A percentile compares a stretch with the other conserved stretches of the same genome.
Conservation (phyloP, 2,888 invertebrate species). For the Netelia inedita region DNA sequence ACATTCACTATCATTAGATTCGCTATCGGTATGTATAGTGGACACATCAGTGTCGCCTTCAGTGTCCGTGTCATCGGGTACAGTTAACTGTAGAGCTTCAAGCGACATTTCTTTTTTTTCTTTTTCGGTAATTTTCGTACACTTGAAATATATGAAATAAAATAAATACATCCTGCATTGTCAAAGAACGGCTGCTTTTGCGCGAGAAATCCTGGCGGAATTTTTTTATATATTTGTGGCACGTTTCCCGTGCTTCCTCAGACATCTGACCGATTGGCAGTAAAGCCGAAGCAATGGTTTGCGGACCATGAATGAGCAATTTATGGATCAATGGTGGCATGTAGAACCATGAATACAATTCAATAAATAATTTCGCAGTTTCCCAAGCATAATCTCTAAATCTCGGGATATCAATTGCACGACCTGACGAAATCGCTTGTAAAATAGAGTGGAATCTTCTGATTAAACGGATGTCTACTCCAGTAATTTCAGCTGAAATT, state of each 20-base stretch:
- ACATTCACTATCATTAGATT: slow-evolving; percentile 15
- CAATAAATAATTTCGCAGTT: slow-evolving; percentile 18
- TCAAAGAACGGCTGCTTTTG: slow-evolving; percentile 7
- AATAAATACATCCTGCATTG: slow-evolving; percentile 7
- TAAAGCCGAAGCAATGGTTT: slow-evolving; percentile 18
- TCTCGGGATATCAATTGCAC: slow-evolving; percentile 37
- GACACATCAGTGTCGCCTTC: too few species aligned
- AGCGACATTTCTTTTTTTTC: too few species aligned
- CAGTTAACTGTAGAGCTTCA: too few species aligned
- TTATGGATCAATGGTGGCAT: slow-evolving; percentile 23
- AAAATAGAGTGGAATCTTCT: slow-evolving; percentile 51
- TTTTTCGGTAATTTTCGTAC: slow-evolving; percentile 4
- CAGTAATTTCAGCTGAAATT: slow-evolving; percentile 62
- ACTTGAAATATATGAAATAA: background rate
- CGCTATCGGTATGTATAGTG: too few species aligned
- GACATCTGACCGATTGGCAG: slow-evolving; percentile 23
- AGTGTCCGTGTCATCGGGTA: too few species aligned
- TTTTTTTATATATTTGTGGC: slow-evolving; percentile 18
- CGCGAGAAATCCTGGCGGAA: slow-evolving; percentile 15
- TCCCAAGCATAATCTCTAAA: slow-evolving; percentile 16
- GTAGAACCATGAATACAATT: slow-evolving; percentile 17
- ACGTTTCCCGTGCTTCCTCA: slow-evolving; percentile 14
- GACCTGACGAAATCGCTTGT: slow-evolving; percentile 58
- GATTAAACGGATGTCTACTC: slow-evolving; percentile 63
- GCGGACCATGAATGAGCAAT: slow-evolving; percentile 10